These are phyloP conservation scores for Masticophis lateralis DNA, from an alignment of 2,797 vertebrate genomes.

Conservation along the genomic window DNA sequence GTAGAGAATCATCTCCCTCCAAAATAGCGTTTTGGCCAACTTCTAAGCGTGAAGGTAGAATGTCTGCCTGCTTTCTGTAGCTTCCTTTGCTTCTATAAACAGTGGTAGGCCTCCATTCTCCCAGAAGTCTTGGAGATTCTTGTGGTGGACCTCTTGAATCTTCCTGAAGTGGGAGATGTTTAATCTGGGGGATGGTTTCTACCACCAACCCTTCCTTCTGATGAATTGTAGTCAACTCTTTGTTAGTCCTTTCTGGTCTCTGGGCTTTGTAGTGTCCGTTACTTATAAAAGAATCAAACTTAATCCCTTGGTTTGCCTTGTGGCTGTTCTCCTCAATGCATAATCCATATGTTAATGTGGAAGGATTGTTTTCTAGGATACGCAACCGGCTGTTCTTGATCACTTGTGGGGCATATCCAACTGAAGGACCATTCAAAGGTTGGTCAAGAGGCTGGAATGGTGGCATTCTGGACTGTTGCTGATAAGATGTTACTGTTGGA, in stretches of 20 bases:
- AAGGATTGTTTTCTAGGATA: accelerated
- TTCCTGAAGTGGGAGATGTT: constrained; percentile 4
- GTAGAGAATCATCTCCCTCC: constrained; percentile 18
- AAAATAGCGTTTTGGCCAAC: not conserved
- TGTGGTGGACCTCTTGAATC: accelerated
- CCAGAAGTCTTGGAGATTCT: constrained; percentile 7
- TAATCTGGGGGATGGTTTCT: not conserved
- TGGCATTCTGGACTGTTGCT: not conserved
- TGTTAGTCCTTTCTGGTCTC: not conserved
- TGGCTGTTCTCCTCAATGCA: constrained; percentile 18
- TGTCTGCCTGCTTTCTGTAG: constrained; percentile 37
- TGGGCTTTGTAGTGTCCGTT: constrained; percentile 33
- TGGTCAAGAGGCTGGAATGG: accelerated
- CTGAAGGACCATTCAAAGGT: accelerated
- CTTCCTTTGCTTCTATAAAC: not conserved
- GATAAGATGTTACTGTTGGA: constrained; percentile 18
- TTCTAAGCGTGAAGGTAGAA: not conserved
- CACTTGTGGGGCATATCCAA: not conserved
- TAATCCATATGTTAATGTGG: constrained; percentile 59
- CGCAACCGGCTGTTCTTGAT: accelerated
- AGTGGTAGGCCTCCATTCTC: not conserved
- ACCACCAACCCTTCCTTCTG: not conserved
- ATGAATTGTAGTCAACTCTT: not conserved
- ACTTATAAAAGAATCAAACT: not conserved
- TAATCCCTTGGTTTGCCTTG: accelerated